Base-by-base conservation (phyloP, 2,797 vertebrate species). In the Anguilla marmorata region DNA sequence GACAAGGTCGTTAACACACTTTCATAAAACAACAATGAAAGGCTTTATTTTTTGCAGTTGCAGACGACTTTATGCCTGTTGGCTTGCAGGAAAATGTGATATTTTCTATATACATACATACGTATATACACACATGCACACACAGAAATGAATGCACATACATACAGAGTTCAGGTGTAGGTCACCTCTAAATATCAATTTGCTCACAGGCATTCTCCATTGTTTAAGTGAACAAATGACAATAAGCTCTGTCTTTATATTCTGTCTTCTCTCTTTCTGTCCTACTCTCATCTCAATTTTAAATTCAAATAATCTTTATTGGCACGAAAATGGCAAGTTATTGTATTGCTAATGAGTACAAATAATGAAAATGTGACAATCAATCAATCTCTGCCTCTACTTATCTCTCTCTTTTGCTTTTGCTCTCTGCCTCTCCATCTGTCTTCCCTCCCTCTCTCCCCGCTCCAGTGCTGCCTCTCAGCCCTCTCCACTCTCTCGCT, bases 91-190 rank as follows among this genome's bases (percentile, higher is more conserved):
- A 27, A 66, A 66, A n/a, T 24, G 63, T 66, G 63, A 24, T 66
- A 27, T 54, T 66, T 74, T 83, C 84, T 85, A n/a, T 50, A 52
- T 72, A 48, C 16, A 24, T 16, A 87, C 74, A 24, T 83, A 92
- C 88, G 91, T 92, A 56, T 82, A 92, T 88, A 91, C 92, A 91
- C 48, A 37, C 58, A 16, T 3, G 11, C 66, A 76, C 48, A 30
- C 69, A 41, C n/a, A 66, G 12, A 24, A 8, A 83, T 74, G 4
- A 74, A 37, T 33, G 30, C 9, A 74, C 33, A 37, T 30, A 11
- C 30, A 6, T 27, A 24, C 30, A 79, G 37, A 30, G 30, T 33
- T 30, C 11, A 74, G 69, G 27, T 74, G 27, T 12, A 33, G 69
- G n/a, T 30, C 27, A 30, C 14, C 69, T 74, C 33, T 30, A 66